These are phyloP conservation scores for Hirundo rustica DNA, from an alignment of 2,797 vertebrate genomes.

Conservation along the genomic window DNA sequence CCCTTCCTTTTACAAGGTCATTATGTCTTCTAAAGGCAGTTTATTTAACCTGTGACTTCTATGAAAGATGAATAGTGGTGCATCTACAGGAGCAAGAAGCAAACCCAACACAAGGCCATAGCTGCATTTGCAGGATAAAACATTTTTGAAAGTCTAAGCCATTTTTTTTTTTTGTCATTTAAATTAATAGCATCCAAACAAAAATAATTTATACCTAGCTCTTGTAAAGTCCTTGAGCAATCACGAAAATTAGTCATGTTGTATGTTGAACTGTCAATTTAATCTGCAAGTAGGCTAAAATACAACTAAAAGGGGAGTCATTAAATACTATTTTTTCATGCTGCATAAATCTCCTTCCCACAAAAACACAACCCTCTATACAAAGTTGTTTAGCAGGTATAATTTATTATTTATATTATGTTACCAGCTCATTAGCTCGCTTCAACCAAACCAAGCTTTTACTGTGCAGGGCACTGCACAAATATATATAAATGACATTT, in stretches of 20 bases:
- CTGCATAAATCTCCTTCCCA: neutral
- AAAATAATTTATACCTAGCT: neutral
- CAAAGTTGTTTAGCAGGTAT: neutral
- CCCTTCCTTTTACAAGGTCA: accelerated
- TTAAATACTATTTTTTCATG: neutral
- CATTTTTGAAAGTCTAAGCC: neutral
- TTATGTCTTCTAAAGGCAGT: neutral
- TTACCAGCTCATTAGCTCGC: neutral
- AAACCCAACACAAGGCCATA: neutral
- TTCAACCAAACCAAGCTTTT: neutral
- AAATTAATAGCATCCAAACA: neutral
- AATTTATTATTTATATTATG: constrained; percentile 9
- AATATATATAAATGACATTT: constrained; percentile 15
- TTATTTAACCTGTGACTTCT: neutral
- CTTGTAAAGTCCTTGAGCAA: neutral
- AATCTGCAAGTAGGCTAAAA: neutral
- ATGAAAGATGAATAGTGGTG: neutral
- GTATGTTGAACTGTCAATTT: neutral
- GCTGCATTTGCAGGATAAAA: neutral
- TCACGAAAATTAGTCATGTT: neutral
- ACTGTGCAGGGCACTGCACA: neutral
- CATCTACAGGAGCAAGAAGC: neutral
- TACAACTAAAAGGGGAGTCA: neutral
- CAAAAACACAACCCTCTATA: neutral
- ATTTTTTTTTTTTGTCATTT: neutral